Evolutionary conservation across 2,888 invertebrate genomes (phyloP), one percentile per base, ranked within the genome.

Genomic region (Noctua janthina): DNA sequence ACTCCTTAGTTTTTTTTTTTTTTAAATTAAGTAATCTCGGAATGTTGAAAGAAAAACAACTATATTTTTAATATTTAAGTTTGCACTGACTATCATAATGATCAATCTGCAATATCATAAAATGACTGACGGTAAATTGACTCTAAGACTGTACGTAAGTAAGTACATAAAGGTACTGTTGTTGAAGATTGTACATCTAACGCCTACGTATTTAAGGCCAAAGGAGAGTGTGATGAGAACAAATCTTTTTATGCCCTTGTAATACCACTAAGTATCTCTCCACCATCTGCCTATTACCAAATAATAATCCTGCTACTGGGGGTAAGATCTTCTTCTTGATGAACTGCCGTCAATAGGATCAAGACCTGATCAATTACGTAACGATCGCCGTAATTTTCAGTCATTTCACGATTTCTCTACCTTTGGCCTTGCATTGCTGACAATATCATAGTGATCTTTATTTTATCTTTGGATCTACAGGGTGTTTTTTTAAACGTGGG

Each of bases 201-300:
- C 51, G 10, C 17, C 11, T 39, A 39, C 2, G 35, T 67, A 39
- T 79, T 78, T 51, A 79, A 79, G 62, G 51, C 29, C 62, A 70
- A 35, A 59, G 49, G 17, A 51, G 51, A 79, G 20, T 43, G 20
- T 71, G 70, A 79, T 64, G 59, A 79, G 51, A 79, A 79, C 51
- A 23, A 79, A 79, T 62, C 4, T 35, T 78, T 62, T 49, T 8
- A 71, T 54, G 59, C 39, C 29, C 39, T 56, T 17, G n/a, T 76
- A 43, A 51, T 76, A 59, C 51, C 35, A 20, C 20, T 20, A 51
- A 77, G 15, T 66, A 46, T 15, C 35, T 13, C 23, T 49, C 17
- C 17, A 46, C 0, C 13, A 43, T 43, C 43, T 43, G n/a, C 1
- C n/a, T 15, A 20, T 20, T 59, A 10, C 39, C 20, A 3, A 35